These are phyloP conservation scores for Thalassoma bifasciatum DNA, from an alignment of 2,113 vertebrate species.

Conservation along the genomic window DNA sequence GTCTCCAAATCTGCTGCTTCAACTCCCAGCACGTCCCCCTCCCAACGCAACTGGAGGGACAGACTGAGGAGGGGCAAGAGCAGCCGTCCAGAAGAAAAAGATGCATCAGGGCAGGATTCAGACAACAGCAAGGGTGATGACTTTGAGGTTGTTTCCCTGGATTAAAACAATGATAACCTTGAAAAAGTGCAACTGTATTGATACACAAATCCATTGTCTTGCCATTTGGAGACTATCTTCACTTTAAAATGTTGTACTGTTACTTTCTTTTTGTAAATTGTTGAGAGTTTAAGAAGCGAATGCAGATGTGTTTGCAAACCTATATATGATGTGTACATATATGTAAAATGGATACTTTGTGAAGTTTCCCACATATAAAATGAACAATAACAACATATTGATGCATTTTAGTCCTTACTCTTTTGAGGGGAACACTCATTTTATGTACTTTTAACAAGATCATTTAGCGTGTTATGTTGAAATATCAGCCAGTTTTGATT, in stretches of 20 bases:
- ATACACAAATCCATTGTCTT: not conserved
- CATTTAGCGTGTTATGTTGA: not conserved
- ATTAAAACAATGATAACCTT: constrained; percentile 50
- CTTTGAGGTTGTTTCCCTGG: constrained; percentile 71
- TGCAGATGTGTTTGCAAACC: too few relatives aligned
- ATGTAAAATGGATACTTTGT: too few relatives aligned
- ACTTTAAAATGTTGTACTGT: not conserved
- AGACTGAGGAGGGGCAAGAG: constrained; percentile 59
- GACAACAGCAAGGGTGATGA: not conserved
- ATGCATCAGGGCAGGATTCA: not conserved
- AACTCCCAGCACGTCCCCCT: constrained; percentile 7
- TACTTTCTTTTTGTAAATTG: not conserved
- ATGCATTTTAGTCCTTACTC: not conserved
- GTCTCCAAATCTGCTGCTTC: constrained; percentile 11
- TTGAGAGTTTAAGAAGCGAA: not conserved
- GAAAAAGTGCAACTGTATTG: not conserved
- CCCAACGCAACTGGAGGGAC: constrained; percentile 67
- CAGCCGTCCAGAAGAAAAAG: constrained; percentile 24
- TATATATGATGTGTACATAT: too few relatives aligned
- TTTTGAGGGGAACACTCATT: not conserved
- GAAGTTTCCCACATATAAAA: not conserved
- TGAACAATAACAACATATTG: constrained; percentile 12
- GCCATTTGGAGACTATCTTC: not conserved
- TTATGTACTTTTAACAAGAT: not conserved
- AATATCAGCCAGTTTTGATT: not conserved